These are phyloP conservation scores for Dipodomys spectabilis DNA, from an alignment of 2,113 vertebrate genomes.

Conservation along the genomic window DNA sequence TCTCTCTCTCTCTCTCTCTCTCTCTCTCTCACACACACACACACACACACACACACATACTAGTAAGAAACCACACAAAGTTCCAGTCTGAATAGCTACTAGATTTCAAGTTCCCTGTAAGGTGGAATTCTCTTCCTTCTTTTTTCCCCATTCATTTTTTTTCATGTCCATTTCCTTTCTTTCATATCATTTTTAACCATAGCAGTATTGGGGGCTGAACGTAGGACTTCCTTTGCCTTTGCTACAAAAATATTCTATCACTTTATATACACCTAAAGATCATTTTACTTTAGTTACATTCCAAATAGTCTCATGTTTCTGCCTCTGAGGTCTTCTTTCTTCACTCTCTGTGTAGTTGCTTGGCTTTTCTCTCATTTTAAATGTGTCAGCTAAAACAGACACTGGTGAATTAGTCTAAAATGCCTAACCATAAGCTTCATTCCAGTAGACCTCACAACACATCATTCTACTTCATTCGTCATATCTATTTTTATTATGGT, in stretches of 20 bases:
- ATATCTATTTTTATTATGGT: background rate
- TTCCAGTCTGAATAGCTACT: background rate
- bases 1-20: too few relatives aligned
- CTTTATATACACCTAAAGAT: background rate
- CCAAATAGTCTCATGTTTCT: too few relatives aligned
- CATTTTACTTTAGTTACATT: background rate
- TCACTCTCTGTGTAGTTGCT: too few relatives aligned
- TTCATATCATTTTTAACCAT: background rate
- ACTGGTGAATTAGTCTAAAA: background rate
- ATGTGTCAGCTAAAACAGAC: background rate
- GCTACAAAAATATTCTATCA: background rate
- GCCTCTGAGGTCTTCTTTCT: too few relatives aligned
- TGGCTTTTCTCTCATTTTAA: too few relatives aligned
- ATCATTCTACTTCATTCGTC: background rate
- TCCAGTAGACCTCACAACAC: background rate
- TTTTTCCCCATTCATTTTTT: too few relatives aligned
- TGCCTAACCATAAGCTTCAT: background rate
- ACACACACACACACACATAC: too few relatives aligned
- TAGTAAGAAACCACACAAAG: background rate
- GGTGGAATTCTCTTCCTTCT: background rate
- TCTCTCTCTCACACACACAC: too few relatives aligned
- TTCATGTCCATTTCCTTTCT: background rate
- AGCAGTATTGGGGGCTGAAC: background rate
- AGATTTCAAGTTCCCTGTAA: background rate
- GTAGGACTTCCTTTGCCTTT: background rate